Percentiles rank a stretch among this genome's conserved stretches.
Evolutionary conservation across 2,888 invertebrate species (phyloP).

Genomic region (Stratiomys singularior): DNA sequence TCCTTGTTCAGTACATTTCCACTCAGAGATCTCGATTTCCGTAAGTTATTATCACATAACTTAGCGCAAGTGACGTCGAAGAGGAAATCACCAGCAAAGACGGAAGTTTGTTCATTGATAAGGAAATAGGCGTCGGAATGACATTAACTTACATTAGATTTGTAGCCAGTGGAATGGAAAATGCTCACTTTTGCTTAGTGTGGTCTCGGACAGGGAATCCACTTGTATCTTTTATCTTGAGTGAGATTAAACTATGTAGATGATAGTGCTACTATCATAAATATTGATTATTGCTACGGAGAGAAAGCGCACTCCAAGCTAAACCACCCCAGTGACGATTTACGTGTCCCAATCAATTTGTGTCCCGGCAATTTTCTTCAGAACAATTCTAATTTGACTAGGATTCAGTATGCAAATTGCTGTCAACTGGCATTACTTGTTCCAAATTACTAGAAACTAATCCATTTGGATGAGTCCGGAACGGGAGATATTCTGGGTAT

Average conservation of each 20-base stretch:
- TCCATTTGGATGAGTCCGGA: conserved; percentile 35
- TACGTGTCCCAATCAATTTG: conserved; percentile 15
- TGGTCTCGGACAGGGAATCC: not conserved
- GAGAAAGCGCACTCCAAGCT: not conserved
- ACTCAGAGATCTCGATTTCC: conserved; percentile 37
- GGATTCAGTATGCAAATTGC: conserved; percentile 42
- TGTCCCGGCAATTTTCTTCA: not conserved
- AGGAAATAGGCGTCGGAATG: conserved; percentile 57
- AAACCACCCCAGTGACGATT: not conserved
- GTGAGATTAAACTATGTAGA: too few relatives aligned
- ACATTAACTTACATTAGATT: conserved; percentile 52
- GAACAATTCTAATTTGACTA: conserved; percentile 33
- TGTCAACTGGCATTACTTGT: conserved; percentile 36
- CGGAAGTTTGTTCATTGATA: conserved; percentile 59
- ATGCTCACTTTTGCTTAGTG: not conserved
- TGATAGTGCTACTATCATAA: too few relatives aligned
- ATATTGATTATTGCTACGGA: not conserved
- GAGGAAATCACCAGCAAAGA: conserved; percentile 37
- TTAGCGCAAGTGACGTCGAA: conserved; percentile 3
- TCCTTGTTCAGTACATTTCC: conserved; percentile 7
- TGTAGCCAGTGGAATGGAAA: conserved; percentile 7
- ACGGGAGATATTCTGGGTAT: conserved; percentile 35
- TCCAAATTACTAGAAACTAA: conserved; percentile 41
- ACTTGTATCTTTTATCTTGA: too few relatives aligned
- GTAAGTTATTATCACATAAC: conserved; percentile 41